Conservation (phyloP, 2,113 vertebrate species). For the Mesocricetus auratus region DNA sequence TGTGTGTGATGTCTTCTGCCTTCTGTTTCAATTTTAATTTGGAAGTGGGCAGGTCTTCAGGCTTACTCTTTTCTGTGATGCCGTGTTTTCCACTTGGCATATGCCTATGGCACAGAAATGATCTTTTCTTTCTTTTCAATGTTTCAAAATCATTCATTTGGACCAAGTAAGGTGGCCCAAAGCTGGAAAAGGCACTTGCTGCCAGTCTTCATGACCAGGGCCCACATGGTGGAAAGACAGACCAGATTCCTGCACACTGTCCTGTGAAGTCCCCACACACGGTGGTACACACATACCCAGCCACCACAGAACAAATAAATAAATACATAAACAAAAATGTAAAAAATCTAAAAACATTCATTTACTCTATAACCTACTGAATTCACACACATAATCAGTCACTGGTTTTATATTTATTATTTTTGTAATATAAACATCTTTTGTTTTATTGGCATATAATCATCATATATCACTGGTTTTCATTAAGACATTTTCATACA, state of each 20-base stretch:
- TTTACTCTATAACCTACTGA: neutral
- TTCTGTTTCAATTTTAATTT: neutral
- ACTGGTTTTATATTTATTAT: neutral
- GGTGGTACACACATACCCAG: neutral
- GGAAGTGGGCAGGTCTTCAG: neutral
- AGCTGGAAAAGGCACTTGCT: neutral
- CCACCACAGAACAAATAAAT: neutral
- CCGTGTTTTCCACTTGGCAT: constrained; percentile 3
- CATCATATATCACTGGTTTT: neutral
- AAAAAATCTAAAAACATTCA: neutral
- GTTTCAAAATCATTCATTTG: neutral
- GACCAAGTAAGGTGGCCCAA: neutral
- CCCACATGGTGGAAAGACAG: neutral
- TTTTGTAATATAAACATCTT: neutral
- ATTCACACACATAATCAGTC: no score
- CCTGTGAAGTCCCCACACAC: neutral
- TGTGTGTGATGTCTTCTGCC: neutral
- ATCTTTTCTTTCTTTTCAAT: neutral
- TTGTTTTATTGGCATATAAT: neutral
- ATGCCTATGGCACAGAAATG: neutral
- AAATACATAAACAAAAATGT: neutral
- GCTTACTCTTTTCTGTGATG: neutral
- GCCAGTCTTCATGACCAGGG: neutral
- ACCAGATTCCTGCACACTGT: neutral
- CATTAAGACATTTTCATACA: neutral